Conservation (phyloP, 2,888 invertebrate species). For the Nomada ferruginata region DNA sequence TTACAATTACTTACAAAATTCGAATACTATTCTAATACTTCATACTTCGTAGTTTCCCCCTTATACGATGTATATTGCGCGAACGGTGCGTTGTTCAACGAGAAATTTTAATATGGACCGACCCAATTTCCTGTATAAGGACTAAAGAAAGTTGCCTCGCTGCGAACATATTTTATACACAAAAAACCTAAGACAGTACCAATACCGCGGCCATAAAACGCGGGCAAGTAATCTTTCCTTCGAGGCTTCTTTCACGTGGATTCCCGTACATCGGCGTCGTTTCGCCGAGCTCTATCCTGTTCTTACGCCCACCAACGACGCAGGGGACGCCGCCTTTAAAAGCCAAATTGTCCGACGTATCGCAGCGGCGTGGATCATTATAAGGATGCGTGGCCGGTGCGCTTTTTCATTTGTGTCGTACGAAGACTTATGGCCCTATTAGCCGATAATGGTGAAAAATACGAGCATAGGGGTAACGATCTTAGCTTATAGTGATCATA, state of each 20-base stretch:
- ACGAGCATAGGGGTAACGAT: conserved; percentile 73
- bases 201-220: not conserved
- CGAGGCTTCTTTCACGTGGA: conserved; percentile 3
- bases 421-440: conserved; percentile 75
- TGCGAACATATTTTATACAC: not conserved
- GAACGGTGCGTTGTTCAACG: too few species aligned
- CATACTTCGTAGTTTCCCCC: too few species aligned
- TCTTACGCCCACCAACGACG: not conserved
- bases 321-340: not conserved
- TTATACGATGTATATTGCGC: too few species aligned
- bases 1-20: too few species aligned
- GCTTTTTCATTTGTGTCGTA: conserved; percentile 75
- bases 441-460: conserved; percentile 78
- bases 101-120: too few species aligned
- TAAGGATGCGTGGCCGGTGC: conserved; percentile 61
- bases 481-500: conserved; percentile 76
- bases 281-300: not conserved
- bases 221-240: not conserved
- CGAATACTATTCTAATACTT: too few species aligned
- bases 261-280: not conserved
- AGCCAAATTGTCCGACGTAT: conserved; percentile 43
- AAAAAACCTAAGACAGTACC: not conserved
- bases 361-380: conserved; percentile 49
- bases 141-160: not conserved
- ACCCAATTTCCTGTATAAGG: too few species aligned